Percentiles rank a stretch among this genome's conserved stretches.
Conservation (phyloP, 2,797 vertebrate genomes). For the Gallinago solitaria region DNA sequence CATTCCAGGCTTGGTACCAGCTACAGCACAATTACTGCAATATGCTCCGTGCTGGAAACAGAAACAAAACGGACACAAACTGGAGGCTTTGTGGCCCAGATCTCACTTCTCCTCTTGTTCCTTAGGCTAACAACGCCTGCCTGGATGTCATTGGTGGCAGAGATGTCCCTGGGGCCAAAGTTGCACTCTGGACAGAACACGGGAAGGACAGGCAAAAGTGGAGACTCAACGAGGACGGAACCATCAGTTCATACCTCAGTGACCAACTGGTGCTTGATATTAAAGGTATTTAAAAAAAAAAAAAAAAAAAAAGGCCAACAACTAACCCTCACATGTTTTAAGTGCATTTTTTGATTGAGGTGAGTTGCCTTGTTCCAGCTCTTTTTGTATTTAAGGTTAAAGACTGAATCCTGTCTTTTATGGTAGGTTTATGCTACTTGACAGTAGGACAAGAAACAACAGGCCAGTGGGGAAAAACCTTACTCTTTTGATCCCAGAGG, state of each 20-base stretch:
- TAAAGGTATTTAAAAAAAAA: slow-evolving; percentile 75
- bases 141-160: slow-evolving; percentile 86
- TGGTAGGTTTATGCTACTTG: not conserved
- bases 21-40: fast-evolving
- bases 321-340: not conserved
- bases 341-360: not conserved
- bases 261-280: slow-evolving; percentile 84
- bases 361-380: not conserved
- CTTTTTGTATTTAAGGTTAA: not conserved
- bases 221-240: slow-evolving; percentile 82
- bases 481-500: not conserved
- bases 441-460: not conserved
- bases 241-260: slow-evolving; percentile 82
- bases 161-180: slow-evolving; percentile 79
- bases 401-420: not conserved
- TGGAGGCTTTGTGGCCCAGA: not conserved
- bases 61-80: not conserved
- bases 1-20: not conserved
- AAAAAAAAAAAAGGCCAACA: too few species aligned
- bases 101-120: not conserved
- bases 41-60: fast-evolving
- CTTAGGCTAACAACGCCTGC: slow-evolving; percentile 80
- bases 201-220: slow-evolving; percentile 84
- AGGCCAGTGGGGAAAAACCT: not conserved
- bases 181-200: slow-evolving; percentile 85